These are phyloP conservation scores for Oikopleura vanhoeffeni DNA, from an alignment of 23 tunicate species.

Conservation along the genomic window DNA sequence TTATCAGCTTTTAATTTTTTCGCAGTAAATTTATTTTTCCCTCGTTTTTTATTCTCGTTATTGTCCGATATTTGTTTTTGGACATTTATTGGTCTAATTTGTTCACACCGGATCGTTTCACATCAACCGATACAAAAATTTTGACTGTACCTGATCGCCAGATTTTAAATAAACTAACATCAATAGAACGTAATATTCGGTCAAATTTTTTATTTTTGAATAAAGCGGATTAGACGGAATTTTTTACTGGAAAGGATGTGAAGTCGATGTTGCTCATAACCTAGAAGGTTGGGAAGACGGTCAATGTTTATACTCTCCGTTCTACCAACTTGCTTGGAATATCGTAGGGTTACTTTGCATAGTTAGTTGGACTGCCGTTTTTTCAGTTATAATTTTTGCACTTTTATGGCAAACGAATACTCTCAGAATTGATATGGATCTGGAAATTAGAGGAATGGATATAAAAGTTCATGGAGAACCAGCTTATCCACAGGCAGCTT, in stretches of 20 bases:
- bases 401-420: not conserved
- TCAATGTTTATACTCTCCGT: not conserved
- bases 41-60: too few relatives aligned
- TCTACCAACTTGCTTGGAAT: constrained; percentile 7
- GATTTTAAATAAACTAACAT: too few relatives aligned
- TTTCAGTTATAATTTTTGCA: not conserved
- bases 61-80: too few relatives aligned
- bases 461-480: constrained; percentile 12
- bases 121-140: too few relatives aligned
- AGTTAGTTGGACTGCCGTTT: not conserved
- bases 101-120: too few relatives aligned
- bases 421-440: not conserved
- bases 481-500: constrained; percentile 10
- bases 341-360: constrained; percentile 4
- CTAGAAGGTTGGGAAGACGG: constrained; percentile 11
- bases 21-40: too few relatives aligned
- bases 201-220: too few relatives aligned
- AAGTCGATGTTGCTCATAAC: not conserved
- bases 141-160: too few relatives aligned
- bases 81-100: too few relatives aligned
- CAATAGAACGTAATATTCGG: too few relatives aligned
- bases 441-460: constrained; percentile 12
- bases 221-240: not conserved
- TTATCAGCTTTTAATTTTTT: too few relatives aligned
- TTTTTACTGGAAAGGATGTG: constrained; percentile 11